These are phyloP conservation scores for Bombus affinis DNA, from an alignment of 1,140 invertebrate species.

Conservation along the genomic window DNA sequence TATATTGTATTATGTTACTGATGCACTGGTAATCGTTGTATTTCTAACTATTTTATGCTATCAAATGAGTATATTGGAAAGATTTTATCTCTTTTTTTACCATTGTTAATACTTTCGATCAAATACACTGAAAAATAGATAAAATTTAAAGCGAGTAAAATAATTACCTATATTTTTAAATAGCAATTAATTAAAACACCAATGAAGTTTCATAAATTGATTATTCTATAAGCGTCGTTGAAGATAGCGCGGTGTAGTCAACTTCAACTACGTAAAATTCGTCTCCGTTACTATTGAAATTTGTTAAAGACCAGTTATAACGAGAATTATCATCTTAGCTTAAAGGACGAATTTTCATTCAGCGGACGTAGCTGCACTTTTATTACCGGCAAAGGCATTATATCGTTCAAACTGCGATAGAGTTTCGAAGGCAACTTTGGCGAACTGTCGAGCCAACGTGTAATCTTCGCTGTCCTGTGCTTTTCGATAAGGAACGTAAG, in stretches of 20 bases:
- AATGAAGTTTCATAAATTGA: no score
- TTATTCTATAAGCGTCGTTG: not conserved
- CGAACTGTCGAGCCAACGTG: constrained; percentile 34
- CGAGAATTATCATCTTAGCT: not conserved
- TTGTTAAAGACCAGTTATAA: not conserved
- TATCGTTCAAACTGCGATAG: constrained; percentile 13
- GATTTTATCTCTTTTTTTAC: no score
- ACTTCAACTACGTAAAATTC: not conserved
- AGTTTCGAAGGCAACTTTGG: constrained; percentile 37
- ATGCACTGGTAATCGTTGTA: no score
- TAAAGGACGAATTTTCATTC: constrained; percentile 1
- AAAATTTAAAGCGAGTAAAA: no score
- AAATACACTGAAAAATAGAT: no score
- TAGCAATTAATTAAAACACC: no score
- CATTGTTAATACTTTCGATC: no score
- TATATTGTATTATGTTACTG: no score
- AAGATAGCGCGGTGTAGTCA: not conserved
- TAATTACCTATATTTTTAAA: no score
- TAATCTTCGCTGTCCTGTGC: constrained; percentile 34
- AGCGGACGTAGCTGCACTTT: constrained; percentile 2
- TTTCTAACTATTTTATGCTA: no score
- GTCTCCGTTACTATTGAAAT: not conserved
- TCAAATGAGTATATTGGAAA: no score
- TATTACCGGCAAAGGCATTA: constrained; percentile 25
- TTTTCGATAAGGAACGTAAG: constrained; percentile 13